Base-by-base conservation (phyloP, 2,113 vertebrate genomes). In the Malurus melanocephalus region DNA sequence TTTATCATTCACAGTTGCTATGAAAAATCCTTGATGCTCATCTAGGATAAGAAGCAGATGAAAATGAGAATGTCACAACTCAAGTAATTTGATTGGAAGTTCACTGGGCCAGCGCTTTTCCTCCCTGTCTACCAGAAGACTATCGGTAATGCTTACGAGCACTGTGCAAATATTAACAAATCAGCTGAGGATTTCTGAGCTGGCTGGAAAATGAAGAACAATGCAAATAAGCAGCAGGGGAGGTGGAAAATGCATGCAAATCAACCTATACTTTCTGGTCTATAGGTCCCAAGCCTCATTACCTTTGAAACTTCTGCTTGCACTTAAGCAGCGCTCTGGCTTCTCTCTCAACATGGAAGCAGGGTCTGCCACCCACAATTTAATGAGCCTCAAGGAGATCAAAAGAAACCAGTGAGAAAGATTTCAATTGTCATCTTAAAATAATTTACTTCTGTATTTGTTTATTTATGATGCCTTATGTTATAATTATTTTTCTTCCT, bases 151-250 rank as follows among this genome's bases (percentile, higher is more conserved):
- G 52, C 60, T 87, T 89, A 74, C 55, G 62, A 80, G 77, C 72
- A 72, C 22, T 57, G 38, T 48, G 66, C 48, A 94, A 92, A 94
- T 94, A 87, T 77, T 90, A 94, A 69, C 51, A 86, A 93, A 92
- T 86, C 94, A 94, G 20, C 69, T 77, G 81, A 92, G 79, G 64
- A 80, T 94, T 94, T 65, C 86, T 92, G 45, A 89, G 69, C 62
- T 92, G 64, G 18, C 62, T 84, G 40, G 69, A 92, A 95, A 95
- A 93, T 86, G 42, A 93, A 15, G 30, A 90, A 88, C 89, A 92
- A 92, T 86, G 89, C 83, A 96, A 95, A 95, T 89, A 95, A 94
- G 85, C 93, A 96, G 84, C 85, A 81, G 77, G 69, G 68, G 73
- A 93, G 64, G 87, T 78, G 8, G 56, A 84, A 94, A 92, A 93